phyloP scores from a whole-genome alignment of 2,113 vertebrate species.

The Callocephalon fimbriatum region DNA sequence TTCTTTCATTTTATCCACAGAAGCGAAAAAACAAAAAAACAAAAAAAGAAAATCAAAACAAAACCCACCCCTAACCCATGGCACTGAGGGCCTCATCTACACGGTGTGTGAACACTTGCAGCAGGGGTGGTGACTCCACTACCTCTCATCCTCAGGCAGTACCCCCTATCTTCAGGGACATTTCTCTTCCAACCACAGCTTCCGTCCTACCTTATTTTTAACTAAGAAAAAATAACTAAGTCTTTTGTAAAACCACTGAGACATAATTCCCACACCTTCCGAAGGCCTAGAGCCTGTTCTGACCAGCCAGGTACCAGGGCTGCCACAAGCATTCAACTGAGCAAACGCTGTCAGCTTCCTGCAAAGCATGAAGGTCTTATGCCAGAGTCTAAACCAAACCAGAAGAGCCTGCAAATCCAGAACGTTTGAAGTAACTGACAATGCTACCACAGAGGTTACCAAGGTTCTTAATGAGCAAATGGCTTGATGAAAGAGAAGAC shows the following conservation, averaged over 20 bases:
- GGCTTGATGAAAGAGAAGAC: neutral
- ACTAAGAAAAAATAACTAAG: neutral
- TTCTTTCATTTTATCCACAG: too few species aligned
- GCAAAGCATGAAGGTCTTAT: neutral
- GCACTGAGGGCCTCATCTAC: neutral
- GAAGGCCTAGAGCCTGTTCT: neutral
- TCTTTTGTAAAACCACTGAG: neutral
- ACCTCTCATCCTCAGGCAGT: neutral
- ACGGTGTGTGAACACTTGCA: neutral
- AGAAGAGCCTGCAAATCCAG: neutral
- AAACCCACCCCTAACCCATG: neutral
- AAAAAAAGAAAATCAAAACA: too few species aligned
- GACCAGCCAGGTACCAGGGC: neutral
- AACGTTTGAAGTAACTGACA: neutral
- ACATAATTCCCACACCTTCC: neutral
- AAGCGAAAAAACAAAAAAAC: too few species aligned
- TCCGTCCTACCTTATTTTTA: neutral
- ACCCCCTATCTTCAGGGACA: neutral
- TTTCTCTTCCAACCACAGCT: neutral
- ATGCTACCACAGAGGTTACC: neutral
- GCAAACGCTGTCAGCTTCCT: neutral
- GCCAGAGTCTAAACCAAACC: neutral
- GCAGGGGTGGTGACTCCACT: neutral
- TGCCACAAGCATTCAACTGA: neutral
- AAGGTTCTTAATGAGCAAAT: neutral